Evolutionary conservation across 1,140 invertebrate genomes (phyloP).

Genomic region (Drosophila pachea): DNA sequence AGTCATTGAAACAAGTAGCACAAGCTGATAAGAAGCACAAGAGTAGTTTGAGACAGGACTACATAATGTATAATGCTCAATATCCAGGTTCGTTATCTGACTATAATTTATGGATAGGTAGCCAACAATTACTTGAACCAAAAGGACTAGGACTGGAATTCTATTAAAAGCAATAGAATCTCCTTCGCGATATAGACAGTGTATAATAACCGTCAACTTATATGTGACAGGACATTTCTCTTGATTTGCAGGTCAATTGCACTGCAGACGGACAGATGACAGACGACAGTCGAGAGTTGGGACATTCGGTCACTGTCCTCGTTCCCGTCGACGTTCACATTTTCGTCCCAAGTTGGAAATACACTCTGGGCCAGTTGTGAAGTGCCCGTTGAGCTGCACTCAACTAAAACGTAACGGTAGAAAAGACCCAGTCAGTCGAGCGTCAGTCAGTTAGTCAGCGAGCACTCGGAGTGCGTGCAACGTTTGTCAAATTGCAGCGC

Average conservation of each 20-base stretch:
- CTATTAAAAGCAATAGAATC: neutral
- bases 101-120: no score
- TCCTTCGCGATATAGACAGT: neutral
- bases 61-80: neutral
- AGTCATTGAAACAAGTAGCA: constrained; percentile 51
- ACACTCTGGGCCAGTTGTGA: constrained; percentile 25
- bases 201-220: constrained; percentile 40
- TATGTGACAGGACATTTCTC: constrained; percentile 37
- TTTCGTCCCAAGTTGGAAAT: constrained; percentile 28
- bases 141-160: no score
- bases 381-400: constrained; percentile 45
- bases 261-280: constrained; percentile 22
- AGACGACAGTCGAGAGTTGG: constrained; percentile 16
- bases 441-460: constrained; percentile 27
- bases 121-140: no score
- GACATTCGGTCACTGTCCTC: constrained; percentile 44
- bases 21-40: neutral
- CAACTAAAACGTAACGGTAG: constrained; percentile 56
- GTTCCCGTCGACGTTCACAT: constrained; percentile 6
- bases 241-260: constrained; percentile 69
- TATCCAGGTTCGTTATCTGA: no score
- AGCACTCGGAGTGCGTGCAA: constrained; percentile 61
- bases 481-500: constrained; percentile 69
- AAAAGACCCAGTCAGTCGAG: constrained; percentile 28
- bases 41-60: no score